Base-by-base conservation (phyloP, 2,113 vertebrate species). In the Parotia lawesii region DNA sequence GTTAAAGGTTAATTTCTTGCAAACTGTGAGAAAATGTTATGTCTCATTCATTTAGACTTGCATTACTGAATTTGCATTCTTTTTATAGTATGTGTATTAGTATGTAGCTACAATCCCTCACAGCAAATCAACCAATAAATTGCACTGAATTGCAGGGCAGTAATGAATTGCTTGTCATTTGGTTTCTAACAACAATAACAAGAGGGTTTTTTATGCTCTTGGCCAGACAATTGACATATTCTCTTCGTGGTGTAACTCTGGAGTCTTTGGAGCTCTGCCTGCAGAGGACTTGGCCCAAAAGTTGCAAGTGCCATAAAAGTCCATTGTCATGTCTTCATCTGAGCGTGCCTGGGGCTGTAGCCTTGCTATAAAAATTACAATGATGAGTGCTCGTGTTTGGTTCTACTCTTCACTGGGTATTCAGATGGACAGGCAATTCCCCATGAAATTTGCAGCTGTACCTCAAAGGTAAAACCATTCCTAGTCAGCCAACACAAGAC, bases 1-100 rank as follows among this genome's bases (percentile, higher is more conserved):
- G n/a, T 83, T 95, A 96, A 95, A 97, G 93, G 94, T 97, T 97
- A 96, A 97, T 97, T 97, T 83, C 93, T 94, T 95, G 85, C 89
- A 95, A 96, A 95, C 91, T 95, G 94, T 95, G 95, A 95, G 94
- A 95, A 96, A 97, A 97, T 91, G 85, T 94, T 95, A 89, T 69
- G 94, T 96, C 91, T 95, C 85, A 67, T 95, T 94, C 91, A 88
- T 77, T 95, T 97, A 91, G 82, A 83, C 71, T 93, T 95, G 69
- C 75, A 73, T 94, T 96, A 93, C 85, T 87, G 79, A 60, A 94
- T 97, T 97, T 96, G 87, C 95, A 94, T 96, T 95, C 94, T 94
- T 95, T 89, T 95, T 95, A 89, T 92, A 89, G 85, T 24, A 19
- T 85, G 74, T 86, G 82, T 87, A 91, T 93, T 95, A 94, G 87